Evolutionary conservation across 2,113 vertebrate species (phyloP), one percentile per base, ranked within the genome.

Genomic region (Mystacornis crossleyi): DNA sequence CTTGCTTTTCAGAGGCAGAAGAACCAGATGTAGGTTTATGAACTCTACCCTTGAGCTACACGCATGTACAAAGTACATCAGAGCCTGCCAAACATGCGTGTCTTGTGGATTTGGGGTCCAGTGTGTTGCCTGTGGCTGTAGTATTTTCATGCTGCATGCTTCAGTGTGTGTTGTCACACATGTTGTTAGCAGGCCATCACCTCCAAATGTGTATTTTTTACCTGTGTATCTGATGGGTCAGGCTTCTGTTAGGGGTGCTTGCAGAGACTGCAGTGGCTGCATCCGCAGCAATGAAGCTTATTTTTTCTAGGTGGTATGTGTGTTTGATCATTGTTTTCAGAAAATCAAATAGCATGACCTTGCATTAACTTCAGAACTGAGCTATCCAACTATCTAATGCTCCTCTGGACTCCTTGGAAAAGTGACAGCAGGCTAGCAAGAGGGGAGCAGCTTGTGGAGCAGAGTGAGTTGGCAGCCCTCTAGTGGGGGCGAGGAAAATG

Each of bases 61-160:
- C 25, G 13, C 15, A 24, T 7, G 16, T 28, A 43, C 31, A 10
- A 69, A 79, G 48, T 23, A 36, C 8, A 21, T 18, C 31, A 67
- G 12, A 72, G 16, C 17, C 24, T 74, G 42, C 15, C 31, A 43
- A 47, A 62, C 5, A 11, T 53, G 13, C 0, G 0, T 13, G 12
- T 48, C 34, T 51, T 16, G 42, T 66, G 34, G 8, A 17, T 72
- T 48, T 90, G 18, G 14, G 5, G 18, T 86, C 47, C 18, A 2
- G 2, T 29, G 54, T 33, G 31, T 24, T 74, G 28, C 10, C 19
- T 50, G 19, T 57, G 12, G 29, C 6, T 19, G 36, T 3, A 19
- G 28, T 38, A 29, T 64, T 72, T 79, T 53, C 42, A 24, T 31
- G 38, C 48, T 69, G 9, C 3, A 4, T 51, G 12, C 9, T 24